Conservation (phyloP, 2,888 invertebrate species). For the Erebia ligea region DNA sequence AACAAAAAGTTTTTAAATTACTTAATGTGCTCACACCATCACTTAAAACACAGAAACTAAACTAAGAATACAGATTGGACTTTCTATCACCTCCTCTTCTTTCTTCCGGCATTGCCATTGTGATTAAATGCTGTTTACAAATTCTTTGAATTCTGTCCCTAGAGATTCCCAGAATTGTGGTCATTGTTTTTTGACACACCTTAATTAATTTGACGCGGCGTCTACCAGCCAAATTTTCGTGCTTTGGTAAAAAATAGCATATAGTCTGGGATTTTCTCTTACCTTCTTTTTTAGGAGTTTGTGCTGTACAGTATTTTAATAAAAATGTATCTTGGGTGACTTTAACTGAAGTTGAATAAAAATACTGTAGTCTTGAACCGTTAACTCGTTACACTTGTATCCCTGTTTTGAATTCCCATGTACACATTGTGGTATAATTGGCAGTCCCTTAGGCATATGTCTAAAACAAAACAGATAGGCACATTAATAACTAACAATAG, state of each 20-base stretch:
- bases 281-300: conserved; percentile 33
- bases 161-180: conserved; percentile 37
- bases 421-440: conserved; percentile 16
- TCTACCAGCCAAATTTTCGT: conserved; percentile 25
- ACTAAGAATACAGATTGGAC: no score
- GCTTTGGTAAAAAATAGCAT: conserved; percentile 39
- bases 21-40: no score
- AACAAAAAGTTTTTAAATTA: no score
- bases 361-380: conserved; percentile 36
- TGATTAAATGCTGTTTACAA: conserved; percentile 40
- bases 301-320: conserved; percentile 26
- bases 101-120: conserved; percentile 40
- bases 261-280: conserved; percentile 39
- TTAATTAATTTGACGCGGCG: conserved; percentile 27
- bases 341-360: conserved; percentile 37
- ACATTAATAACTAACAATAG: no score
- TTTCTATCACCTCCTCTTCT: conserved; percentile 21
- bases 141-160: conserved; percentile 42
- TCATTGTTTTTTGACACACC: conserved; percentile 39
- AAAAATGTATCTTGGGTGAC: conserved; percentile 34
- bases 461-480: conserved; percentile 1
- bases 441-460: background rate
- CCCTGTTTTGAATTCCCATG: conserved; percentile 37
- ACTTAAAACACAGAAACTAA: no score
- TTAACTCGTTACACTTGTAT: conserved; percentile 36